A percentile compares a stretch with the other conserved stretches of the same genome.
These are phyloP conservation scores for Morbakka virulenta DNA, from an alignment of 30 jellyfish, hydroid and myxozoan species.

Conservation along the genomic window DNA sequence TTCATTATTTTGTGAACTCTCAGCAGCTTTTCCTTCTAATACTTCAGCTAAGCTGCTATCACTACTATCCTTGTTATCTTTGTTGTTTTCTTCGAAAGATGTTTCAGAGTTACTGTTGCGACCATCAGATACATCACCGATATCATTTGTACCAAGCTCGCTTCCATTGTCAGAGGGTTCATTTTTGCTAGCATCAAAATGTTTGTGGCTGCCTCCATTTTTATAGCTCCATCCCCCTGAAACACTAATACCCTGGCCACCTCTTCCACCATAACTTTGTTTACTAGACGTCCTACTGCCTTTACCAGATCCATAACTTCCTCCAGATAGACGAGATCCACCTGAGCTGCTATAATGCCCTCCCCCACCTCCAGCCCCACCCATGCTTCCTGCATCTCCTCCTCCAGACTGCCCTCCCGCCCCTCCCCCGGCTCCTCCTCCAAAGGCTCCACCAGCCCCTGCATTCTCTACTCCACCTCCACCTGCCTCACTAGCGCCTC, in stretches of 20 bases:
- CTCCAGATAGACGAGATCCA: too few relatives aligned
- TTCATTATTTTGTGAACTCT: neutral
- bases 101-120: too few relatives aligned
- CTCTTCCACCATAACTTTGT: neutral
- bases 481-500: conserved; percentile 56
- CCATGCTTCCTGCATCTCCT: neutral
- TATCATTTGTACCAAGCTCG: neutral
- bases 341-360: neutral
- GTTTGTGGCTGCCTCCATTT: neutral
- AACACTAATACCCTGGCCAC: neutral
- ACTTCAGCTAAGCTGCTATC: too few relatives aligned
- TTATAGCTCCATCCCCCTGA: neutral
- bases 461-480: conserved; percentile 58
- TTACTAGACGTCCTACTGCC: neutral
- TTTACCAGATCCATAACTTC: neutral
- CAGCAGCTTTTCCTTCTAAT: too few relatives aligned
- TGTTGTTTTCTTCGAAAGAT: too few relatives aligned
- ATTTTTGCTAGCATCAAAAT: neutral
- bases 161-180: neutral
- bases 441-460: conserved; percentile 19
- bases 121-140: neutral
- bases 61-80: too few relatives aligned
- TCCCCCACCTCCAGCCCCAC: neutral
- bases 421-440: neutral
- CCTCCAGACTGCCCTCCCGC: neutral